Evolutionary conservation across 2,113 vertebrate species (phyloP).

Genomic region (Ploceus nigricollis): DNA sequence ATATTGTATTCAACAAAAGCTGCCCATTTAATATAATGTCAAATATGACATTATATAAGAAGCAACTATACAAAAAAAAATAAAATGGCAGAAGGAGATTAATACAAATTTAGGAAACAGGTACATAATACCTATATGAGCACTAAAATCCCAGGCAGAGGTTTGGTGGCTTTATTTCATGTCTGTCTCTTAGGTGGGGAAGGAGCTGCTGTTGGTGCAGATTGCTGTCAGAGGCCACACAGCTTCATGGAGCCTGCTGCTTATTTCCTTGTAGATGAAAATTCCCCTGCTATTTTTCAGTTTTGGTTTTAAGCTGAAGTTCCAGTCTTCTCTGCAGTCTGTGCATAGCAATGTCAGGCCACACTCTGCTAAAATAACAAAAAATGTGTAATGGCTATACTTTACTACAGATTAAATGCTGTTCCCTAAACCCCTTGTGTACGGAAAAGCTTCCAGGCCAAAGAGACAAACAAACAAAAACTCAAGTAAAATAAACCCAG

Average conservation of each 20-base stretch:
- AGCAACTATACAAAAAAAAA: neutral
- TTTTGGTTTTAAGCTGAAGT: neutral
- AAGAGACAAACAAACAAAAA: neutral
- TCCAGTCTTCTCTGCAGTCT: neutral
- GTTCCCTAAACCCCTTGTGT: neutral
- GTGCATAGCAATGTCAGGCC: neutral
- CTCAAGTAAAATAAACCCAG: neutral
- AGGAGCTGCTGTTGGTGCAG: neutral
- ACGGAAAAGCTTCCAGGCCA: neutral
- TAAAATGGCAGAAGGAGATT: neutral
- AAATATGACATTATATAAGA: neutral
- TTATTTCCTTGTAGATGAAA: neutral
- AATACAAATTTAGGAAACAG: neutral
- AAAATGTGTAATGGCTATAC: neutral
- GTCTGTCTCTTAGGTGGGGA: neutral
- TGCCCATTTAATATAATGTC: neutral
- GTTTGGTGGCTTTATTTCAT: neutral
- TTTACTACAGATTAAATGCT: neutral
- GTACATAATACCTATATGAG: neutral
- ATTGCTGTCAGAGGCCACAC: rapidly evolving
- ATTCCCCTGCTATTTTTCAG: neutral
- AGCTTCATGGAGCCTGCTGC: neutral
- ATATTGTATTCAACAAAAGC: neutral
- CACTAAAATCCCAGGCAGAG: neutral
- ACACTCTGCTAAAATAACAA: neutral